A percentile compares a stretch with the other conserved stretches of the same genome.
Evolutionary conservation across 2,113 vertebrate genomes (phyloP).

Genomic region (Entelurus aequoreus): DNA sequence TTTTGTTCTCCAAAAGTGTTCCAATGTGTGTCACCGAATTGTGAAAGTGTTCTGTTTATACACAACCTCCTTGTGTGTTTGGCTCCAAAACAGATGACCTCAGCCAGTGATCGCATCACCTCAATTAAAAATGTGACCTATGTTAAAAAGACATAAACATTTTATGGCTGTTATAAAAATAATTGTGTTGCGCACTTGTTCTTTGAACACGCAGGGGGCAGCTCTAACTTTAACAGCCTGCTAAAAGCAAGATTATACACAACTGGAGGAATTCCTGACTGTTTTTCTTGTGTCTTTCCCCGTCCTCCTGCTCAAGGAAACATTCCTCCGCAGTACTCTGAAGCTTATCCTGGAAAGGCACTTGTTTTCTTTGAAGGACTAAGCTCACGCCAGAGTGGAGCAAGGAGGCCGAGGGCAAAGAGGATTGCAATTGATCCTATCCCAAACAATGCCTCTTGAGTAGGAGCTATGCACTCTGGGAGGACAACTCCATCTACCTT

Average conservation of each 20-base stretch:
- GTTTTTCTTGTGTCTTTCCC: background rate
- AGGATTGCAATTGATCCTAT: constrained; percentile 8
- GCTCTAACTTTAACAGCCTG: background rate
- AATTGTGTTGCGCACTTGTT: too few species aligned
- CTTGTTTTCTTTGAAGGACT: constrained; percentile 7
- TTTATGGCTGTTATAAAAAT: background rate
- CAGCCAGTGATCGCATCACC: background rate
- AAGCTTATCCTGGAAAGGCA: background rate
- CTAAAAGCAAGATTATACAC: background rate
- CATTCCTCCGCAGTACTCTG: background rate
- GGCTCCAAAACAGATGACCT: background rate
- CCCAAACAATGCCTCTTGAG: constrained; percentile 7
- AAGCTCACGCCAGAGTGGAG: constrained; percentile 3
- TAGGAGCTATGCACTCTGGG: background rate
- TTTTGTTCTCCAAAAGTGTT: too few species aligned
- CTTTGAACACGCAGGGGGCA: background rate
- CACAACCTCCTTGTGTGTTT: background rate
- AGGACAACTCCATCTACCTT: constrained; percentile 7
- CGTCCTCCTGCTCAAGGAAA: background rate
- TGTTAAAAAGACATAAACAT: background rate
- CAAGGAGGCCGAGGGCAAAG: constrained; percentile 4
- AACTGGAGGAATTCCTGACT: too few species aligned
- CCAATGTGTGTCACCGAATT: too few species aligned
- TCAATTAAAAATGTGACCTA: background rate
- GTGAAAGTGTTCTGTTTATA: background rate